Evolutionary conservation across 2,113 vertebrate genomes (phyloP).

Genomic region (Odobenus rosmarus): DNA sequence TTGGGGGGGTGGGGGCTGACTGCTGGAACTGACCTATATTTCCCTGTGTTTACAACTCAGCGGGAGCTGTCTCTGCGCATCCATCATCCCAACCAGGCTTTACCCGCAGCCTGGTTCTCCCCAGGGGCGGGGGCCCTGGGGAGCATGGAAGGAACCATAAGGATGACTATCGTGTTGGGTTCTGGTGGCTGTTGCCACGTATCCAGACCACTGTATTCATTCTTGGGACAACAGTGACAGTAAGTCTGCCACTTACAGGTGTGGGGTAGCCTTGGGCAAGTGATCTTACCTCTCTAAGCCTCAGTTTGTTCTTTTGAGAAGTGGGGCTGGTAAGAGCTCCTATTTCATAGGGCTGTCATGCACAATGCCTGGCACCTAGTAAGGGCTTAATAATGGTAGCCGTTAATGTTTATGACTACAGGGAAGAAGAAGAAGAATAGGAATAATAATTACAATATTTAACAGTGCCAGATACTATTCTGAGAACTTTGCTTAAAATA

Average conservation of each 20-base stretch:
- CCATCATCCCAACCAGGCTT: background rate
- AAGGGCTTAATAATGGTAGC: background rate
- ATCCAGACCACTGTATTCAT: background rate
- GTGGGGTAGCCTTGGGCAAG: background rate
- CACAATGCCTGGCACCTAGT: background rate
- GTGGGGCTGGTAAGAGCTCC: background rate
- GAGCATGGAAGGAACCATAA: background rate
- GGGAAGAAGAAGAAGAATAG: background rate
- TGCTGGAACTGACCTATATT: background rate
- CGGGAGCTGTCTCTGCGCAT: background rate
- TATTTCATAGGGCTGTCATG: background rate
- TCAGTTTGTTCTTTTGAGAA: background rate
- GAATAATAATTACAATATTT: background rate
- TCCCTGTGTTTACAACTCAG: background rate
- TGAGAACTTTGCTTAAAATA: background rate
- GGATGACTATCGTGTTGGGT: background rate
- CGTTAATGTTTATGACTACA: background rate
- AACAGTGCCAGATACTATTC: background rate
- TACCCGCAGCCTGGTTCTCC: too few relatives aligned
- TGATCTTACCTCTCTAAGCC: background rate
- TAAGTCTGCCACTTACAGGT: background rate
- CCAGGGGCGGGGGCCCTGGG: background rate
- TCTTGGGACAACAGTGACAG: background rate
- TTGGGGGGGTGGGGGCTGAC: background rate
- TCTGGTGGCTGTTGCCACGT: background rate